Conservation (phyloP, 2,888 invertebrate genomes). For the Escarpia spicata region DNA sequence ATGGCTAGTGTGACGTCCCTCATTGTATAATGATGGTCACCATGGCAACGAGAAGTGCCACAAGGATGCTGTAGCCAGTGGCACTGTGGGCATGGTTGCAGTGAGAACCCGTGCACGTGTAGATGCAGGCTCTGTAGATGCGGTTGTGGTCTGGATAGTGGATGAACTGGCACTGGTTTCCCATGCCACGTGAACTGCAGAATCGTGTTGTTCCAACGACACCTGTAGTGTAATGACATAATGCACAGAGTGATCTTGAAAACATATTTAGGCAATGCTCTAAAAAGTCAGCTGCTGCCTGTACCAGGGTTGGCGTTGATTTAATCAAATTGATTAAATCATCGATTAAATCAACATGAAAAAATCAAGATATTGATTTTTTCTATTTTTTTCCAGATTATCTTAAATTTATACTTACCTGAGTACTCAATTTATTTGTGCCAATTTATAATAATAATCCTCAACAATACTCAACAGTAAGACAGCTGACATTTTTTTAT, state of each 20-base stretch:
- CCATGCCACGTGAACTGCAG: conserved; percentile 64
- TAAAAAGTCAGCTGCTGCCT: not conserved
- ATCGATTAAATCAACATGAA: too few species aligned
- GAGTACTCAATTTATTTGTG: too few species aligned
- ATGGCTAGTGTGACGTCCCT: not conserved
- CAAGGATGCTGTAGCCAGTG: not conserved
- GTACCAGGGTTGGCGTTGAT: too few species aligned
- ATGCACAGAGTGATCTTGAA: not conserved
- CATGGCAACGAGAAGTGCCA: not conserved
- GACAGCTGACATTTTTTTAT: too few species aligned
- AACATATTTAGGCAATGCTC: not conserved
- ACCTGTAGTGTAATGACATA: conserved; percentile 47
- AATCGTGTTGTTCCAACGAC: conserved; percentile 65
- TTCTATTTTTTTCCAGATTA: too few species aligned
- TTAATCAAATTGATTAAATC: too few species aligned
- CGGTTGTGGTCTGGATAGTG: conserved; percentile 64
- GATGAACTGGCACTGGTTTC: conserved; percentile 65
- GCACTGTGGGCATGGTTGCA: conserved; percentile 52
- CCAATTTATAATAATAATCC: too few species aligned
- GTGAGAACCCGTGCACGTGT: conserved; percentile 59
- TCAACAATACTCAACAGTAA: too few species aligned
- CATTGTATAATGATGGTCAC: not conserved
- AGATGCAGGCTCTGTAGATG: conserved; percentile 64
- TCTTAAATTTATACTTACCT: too few species aligned
- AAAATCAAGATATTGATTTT: too few species aligned